phyloP scores from a whole-genome alignment of 2,888 invertebrate genomes.

The Stenurella melanura region DNA sequence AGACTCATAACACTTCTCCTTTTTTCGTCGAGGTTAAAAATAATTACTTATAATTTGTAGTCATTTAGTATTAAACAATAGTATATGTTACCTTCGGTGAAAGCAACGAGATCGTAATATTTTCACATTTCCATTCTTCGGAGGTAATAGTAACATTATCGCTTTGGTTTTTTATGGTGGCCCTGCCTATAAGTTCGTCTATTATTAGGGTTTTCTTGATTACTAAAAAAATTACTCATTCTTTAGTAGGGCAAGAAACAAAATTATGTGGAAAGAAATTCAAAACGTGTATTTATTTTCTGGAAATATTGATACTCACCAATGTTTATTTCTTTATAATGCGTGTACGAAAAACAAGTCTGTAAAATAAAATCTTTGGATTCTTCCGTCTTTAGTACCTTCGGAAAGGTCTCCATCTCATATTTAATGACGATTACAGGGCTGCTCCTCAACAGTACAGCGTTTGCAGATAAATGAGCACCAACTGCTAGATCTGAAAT shows the following conservation, averaged over 20 bases:
- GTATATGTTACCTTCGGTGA: conserved; percentile 35
- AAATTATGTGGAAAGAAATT: neutral
- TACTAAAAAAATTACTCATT: conserved; percentile 22
- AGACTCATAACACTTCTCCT: no score
- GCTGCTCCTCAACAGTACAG: conserved; percentile 74
- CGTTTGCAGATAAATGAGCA: conserved; percentile 76
- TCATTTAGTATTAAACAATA: no score
- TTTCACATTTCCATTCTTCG: conserved; percentile 33
- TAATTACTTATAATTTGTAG: no score
- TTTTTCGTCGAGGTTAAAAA: no score
- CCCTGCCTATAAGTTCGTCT: conserved; percentile 39
- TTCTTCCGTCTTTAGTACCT: conserved; percentile 41
- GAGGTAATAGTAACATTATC: conserved; percentile 13
- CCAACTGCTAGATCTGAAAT: conserved; percentile 79
- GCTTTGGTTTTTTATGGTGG: conserved; percentile 19
- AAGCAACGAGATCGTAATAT: conserved; percentile 21
- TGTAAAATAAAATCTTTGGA: conserved; percentile 59
- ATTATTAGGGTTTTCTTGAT: conserved; percentile 41
- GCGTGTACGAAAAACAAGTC: conserved; percentile 49
- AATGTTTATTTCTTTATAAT: conserved; percentile 40
- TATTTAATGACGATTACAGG: conserved; percentile 65
- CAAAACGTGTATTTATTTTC: no score
- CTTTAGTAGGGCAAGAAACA: neutral
- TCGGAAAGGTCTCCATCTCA: conserved; percentile 34
- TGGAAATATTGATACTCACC: conserved; percentile 37